Evolutionary conservation across 92 coral and sea anemone genomes (phyloP).

Genomic region (Zoanthus gigantus): DNA sequence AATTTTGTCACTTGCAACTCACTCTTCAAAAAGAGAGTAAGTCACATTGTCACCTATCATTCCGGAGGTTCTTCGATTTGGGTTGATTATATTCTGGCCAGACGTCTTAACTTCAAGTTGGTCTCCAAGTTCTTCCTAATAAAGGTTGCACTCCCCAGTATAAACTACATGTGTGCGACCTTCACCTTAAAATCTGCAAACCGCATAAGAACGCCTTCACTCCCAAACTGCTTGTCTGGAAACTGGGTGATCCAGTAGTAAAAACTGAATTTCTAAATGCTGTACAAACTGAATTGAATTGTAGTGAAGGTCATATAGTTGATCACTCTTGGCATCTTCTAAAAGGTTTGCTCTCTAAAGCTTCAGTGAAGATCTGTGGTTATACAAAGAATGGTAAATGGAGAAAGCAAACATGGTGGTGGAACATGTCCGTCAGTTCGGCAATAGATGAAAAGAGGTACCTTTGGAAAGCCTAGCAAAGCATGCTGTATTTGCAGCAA

Average conservation of each 20-base stretch:
- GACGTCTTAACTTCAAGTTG: neutral
- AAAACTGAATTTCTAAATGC: conserved; percentile 3
- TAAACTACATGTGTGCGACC: too few species aligned
- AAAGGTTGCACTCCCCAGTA: too few species aligned
- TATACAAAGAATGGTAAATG: conserved; percentile 36
- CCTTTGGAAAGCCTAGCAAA: conserved; percentile 11
- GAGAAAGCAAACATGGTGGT: conserved; percentile 62
- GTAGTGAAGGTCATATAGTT: conserved; percentile 23
- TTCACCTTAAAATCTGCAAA: too few species aligned
- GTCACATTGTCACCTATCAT: conserved; percentile 27
- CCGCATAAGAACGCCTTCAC: neutral
- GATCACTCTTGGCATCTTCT: conserved; percentile 39
- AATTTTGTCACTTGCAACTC: conserved; percentile 15
- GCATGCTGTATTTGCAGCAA: conserved; percentile 24
- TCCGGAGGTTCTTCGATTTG: conserved; percentile 41
- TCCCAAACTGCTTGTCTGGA: conserved; percentile 38
- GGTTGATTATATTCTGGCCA: conserved; percentile 13
- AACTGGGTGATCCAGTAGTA: conserved; percentile 9
- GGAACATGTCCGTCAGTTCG: conserved; percentile 41
- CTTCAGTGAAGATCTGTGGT: conserved; percentile 43
- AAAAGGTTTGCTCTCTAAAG: conserved; percentile 16
- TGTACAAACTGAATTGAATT: conserved; percentile 9
- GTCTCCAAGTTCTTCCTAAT: neutral
- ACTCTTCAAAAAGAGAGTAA: conserved; percentile 19
- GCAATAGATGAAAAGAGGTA: conserved; percentile 23